Evolutionary conservation across 2,888 invertebrate species (phyloP), one percentile per base, ranked within the genome.

Genomic region (Eupithecia dodoneata): DNA sequence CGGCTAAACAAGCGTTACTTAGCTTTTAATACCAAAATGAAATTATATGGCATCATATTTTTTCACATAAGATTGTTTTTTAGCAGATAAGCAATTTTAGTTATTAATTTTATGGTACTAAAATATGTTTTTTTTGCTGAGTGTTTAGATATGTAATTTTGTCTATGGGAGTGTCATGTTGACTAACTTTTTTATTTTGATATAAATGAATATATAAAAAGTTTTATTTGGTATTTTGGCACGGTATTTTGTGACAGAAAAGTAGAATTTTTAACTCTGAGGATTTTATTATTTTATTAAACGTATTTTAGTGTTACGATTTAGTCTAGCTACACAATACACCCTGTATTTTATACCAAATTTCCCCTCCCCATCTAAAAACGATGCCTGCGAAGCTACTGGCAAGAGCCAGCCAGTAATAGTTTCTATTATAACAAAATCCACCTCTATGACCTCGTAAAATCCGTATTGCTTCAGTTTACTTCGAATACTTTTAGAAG

Each of bases 401-500:
- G 15, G 42, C 67, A 45, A n/a, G 7, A 69, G 67, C 63, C 30
- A 63, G 63, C 12, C 63, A 44, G 18, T 69, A 69, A 69, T 45
- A 69, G 67, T 69, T 69, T 69, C 67, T 69, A 69, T 80, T 80
- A 79, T 75, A 77, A 81, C 73, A 79, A 83, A 85, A 82, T 81
- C 81, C 79, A 82, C 79, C 80, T 82, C 74, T 75, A 78, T 74
- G 76, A 77, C 80, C 76, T 83, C 82, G 81, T 87, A 86, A 86
- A 86, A 83, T 81, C 81, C 79, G 76, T 84, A 83, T 85, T 83
- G 81, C 82, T 78, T 76, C 80, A 81, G 81, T 82, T 84, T 84
- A 85, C 82, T 85, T 81, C 79, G 81, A 86, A 86, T 86, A 85
- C 83, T 84, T 85, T 81, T 73, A 82, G 78, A 85, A 87, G 82